These are phyloP conservation scores for Platysteira castanea DNA, from an alignment of 2,113 vertebrate species.

Conservation along the genomic window DNA sequence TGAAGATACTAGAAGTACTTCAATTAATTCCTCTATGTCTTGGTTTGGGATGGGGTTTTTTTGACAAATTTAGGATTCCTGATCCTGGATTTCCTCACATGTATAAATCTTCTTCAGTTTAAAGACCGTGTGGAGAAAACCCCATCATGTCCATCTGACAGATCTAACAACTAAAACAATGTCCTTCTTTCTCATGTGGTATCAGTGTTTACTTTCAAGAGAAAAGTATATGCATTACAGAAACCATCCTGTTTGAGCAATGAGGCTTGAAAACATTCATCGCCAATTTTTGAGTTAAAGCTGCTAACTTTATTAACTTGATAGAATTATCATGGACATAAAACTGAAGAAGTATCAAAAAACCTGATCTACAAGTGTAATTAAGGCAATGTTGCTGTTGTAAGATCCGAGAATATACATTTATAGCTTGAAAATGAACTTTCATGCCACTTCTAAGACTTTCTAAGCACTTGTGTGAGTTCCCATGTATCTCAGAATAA, in stretches of 20 bases:
- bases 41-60: neutral
- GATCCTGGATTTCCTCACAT: neutral
- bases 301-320: slow-evolving; percentile 15
- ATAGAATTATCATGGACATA: neutral
- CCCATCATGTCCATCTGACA: neutral
- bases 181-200: neutral
- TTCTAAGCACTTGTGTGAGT: neutral
- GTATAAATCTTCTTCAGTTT: neutral
- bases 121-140: neutral
- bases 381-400: neutral
- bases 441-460: neutral
- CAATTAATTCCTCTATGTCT: neutral
- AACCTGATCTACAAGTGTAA: slow-evolving; percentile 12
- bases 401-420: neutral
- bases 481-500: neutral
- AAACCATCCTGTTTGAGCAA: neutral
- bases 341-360: neutral
- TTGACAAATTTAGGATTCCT: neutral
- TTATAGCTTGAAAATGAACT: slow-evolving; percentile 1
- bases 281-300: slow-evolving; percentile 10
- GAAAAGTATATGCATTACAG: neutral
- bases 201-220: slow-evolving; percentile 4
- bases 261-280: slow-evolving; percentile 6
- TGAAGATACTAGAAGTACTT: neutral
- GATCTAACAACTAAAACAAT: neutral